Evolutionary conservation across 1,140 invertebrate genomes (phyloP).

Genomic region (Venustaconcha ellipsiformis): DNA sequence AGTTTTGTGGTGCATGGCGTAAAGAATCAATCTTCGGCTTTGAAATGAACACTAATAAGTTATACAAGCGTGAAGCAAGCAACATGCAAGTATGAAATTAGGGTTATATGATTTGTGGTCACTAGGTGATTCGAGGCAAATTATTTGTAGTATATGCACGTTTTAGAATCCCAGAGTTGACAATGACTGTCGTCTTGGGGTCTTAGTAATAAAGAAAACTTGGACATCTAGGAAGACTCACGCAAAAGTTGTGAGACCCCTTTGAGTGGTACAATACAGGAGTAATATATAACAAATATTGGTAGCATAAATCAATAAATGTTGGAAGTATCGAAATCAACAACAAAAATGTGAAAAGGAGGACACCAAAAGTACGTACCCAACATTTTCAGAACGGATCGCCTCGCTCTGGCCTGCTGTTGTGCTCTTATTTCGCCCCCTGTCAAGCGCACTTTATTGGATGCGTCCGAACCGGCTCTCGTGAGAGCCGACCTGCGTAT

Average conservation of each 20-base stretch:
- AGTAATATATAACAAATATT: background rate
- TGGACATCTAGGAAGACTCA: background rate
- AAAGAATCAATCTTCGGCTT: no score
- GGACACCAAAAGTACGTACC: constrained; percentile 45
- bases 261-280: background rate
- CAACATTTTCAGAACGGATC: constrained; percentile 63
- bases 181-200: no score
- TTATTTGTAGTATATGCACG: no score
- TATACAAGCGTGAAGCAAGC: no score
- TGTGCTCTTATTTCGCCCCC: constrained; percentile 22
- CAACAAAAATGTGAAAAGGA: background rate
- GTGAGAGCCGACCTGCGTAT: constrained; percentile 46
- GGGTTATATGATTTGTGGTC: no score
- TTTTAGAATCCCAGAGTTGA: no score
- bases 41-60: no score
- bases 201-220: no score
- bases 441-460: constrained; percentile 34
- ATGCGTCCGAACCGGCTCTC: constrained; percentile 25
- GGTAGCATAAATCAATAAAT: background rate
- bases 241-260: background rate
- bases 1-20: no score
- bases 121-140: no score
- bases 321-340: background rate
- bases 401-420: constrained; percentile 41
- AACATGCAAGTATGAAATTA: no score